Percentiles rank a stretch among this genome's conserved stretches.
Evolutionary conservation across 2,888 invertebrate genomes (phyloP).

Genomic region (Epinotia bilunana): DNA sequence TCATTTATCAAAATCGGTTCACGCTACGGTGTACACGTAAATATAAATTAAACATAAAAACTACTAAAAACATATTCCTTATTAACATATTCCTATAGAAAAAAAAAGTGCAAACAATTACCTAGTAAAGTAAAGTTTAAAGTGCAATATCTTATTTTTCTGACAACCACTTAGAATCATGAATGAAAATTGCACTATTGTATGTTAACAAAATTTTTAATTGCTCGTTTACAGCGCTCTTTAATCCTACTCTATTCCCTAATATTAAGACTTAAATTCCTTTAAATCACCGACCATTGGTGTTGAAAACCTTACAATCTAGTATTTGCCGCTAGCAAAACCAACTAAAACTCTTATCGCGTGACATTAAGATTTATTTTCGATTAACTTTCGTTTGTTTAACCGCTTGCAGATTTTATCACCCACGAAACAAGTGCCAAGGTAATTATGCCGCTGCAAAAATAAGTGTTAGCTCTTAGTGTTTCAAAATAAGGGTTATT

Average conservation of each 20-base stretch:
- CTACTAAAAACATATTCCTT: no score
- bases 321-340: background rate
- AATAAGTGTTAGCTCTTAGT: constrained; percentile 12
- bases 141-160: background rate
- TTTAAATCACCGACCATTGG: background rate
- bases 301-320: constrained; percentile 5
- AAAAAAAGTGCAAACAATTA: no score
- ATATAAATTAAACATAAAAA: no score
- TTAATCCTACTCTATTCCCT: background rate
- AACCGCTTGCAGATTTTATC: background rate
- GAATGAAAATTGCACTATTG: constrained; percentile 22
- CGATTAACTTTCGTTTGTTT: background rate
- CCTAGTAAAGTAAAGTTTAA: no score
- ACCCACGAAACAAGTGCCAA: background rate
- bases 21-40: no score
- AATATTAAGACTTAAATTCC: background rate
- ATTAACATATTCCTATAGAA: no score
- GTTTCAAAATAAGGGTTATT: background rate
- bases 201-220: constrained; percentile 16
- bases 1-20: no score
- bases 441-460: background rate
- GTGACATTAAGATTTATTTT: background rate
- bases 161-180: background rate
- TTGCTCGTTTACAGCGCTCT: background rate
- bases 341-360: background rate